These are phyloP conservation scores for Penaeus japonicus DNA, from an alignment of 1,140 invertebrate species.

Conservation along the genomic window DNA sequence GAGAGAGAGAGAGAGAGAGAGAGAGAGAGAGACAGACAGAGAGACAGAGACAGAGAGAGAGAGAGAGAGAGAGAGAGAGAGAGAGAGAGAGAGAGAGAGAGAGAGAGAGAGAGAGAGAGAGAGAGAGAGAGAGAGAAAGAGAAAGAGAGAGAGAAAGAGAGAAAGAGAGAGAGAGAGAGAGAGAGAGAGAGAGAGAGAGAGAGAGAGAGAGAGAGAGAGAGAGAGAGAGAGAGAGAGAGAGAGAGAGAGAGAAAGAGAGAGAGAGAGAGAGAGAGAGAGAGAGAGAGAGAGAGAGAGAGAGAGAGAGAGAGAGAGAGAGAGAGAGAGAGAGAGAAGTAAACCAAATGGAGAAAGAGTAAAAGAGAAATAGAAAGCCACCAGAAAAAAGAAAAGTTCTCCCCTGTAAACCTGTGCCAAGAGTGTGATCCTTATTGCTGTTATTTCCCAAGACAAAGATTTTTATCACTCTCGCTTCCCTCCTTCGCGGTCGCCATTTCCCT, in stretches of 20 bases:
- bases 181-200: background rate
- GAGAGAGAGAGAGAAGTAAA: background rate
- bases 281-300: background rate
- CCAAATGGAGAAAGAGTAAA: no score
- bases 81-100: background rate
- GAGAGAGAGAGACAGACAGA: background rate
- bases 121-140: no score
- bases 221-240: background rate
- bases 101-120: background rate
- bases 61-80: background rate
- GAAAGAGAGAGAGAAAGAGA: background rate
- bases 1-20: background rate
- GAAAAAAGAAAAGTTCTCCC: no score
- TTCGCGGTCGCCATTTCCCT: no score
- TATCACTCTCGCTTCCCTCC: no score
- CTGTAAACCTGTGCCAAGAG: no score
- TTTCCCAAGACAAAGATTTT: no score
- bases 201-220: no score
- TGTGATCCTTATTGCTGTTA: no score
- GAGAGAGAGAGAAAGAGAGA: background rate
- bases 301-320: background rate
- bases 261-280: background rate
- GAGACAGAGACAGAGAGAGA: no score
- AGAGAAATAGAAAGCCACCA: no score
- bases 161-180: background rate